These are phyloP conservation scores for Manduca sexta DNA, from an alignment of 1,140 invertebrate species.

Conservation along the genomic window DNA sequence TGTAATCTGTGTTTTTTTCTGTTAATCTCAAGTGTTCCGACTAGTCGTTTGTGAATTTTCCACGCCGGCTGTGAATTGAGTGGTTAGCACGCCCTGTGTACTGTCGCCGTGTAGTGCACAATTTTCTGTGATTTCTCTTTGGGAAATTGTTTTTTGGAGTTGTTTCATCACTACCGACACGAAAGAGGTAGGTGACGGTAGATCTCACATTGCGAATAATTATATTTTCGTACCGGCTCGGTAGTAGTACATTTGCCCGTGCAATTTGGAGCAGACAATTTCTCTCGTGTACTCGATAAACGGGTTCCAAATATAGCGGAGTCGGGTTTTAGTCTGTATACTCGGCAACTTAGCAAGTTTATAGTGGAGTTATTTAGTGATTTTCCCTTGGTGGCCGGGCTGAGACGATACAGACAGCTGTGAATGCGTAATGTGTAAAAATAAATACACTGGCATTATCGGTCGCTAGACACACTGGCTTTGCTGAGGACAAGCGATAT, in stretches of 20 bases:
- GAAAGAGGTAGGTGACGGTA: slow-evolving; percentile 43
- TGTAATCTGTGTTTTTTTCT: slow-evolving; percentile 69
- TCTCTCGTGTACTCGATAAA: slow-evolving; percentile 40
- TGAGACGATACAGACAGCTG: slow-evolving; percentile 61
- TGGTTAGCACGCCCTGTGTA: slow-evolving; percentile 61
- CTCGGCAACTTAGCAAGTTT: neutral
- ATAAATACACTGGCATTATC: slow-evolving; percentile 68
- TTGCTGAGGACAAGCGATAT: slow-evolving; percentile 57
- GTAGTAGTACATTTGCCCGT: slow-evolving; percentile 6
- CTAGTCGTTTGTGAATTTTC: slow-evolving; percentile 62
- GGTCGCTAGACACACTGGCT: slow-evolving; percentile 62
- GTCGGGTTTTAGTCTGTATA: slow-evolving; percentile 24
- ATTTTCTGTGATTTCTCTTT: slow-evolving; percentile 58
- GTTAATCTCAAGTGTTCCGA: slow-evolving; percentile 55
- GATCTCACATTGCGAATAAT: neutral
- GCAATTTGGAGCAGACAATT: slow-evolving; percentile 47
- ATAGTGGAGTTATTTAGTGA: slow-evolving; percentile 31
- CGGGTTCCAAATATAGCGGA: slow-evolving; percentile 61
- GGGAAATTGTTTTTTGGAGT: slow-evolving; percentile 44
- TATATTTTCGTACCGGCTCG: neutral
- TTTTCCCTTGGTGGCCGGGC: slow-evolving; percentile 63
- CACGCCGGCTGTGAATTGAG: slow-evolving; percentile 61
- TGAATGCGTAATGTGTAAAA: slow-evolving; percentile 68
- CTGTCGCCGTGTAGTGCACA: slow-evolving; percentile 50
- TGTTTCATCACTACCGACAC: slow-evolving; percentile 30